Evolutionary conservation across 2,797 vertebrate species (phyloP), one percentile per base, ranked within the genome.

Genomic region (Platyrinchus mystaceus): DNA sequence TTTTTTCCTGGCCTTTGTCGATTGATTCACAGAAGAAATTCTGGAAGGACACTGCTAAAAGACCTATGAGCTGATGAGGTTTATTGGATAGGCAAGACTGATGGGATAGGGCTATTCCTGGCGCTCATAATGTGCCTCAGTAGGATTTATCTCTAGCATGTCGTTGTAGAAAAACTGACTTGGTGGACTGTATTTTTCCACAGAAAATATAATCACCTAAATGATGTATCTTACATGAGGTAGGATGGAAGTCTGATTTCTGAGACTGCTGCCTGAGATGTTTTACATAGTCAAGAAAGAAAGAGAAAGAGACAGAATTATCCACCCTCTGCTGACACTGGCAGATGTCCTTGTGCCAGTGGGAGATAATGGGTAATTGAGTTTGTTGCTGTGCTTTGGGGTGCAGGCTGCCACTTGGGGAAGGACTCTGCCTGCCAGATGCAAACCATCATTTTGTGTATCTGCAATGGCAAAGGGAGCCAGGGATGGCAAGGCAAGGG

Each of bases 391-490:
- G 27, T 87, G 73, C 59, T 76, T 84, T 88, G 41, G 62, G n/a
- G 24, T 82, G 34, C 80, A 86, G 17, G 52, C 47, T 79, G n/a
- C 14, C 24, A 2, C 66, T 5, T 20, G n/a, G 56, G 53, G 55
- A 89, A 92, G 18, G 27, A 16, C n/a, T 75, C 27, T 84, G 32
- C 60, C 26, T 58, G 17, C 68, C 0, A 3, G 67, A 55, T 46
- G 13, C 24, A 58, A 59, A 36, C 12, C 17, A 58, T 26, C 6
- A 26, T 50, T 73, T 59, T 52, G 21, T 55, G 37, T 34, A 56
- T 62, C 44, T 2, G 1, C 22, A 44, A 4, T 1, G 7, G 30
- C 4, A 0, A 36, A 43, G 26, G 59, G 66, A 82, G 52, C 12
- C 41, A 36, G 59, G 34, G 39, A 34, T 1, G 1, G 30, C 18